These are phyloP conservation scores for Lasioglossum figueresi DNA, from an alignment of 2,888 invertebrate species.

Conservation along the genomic window DNA sequence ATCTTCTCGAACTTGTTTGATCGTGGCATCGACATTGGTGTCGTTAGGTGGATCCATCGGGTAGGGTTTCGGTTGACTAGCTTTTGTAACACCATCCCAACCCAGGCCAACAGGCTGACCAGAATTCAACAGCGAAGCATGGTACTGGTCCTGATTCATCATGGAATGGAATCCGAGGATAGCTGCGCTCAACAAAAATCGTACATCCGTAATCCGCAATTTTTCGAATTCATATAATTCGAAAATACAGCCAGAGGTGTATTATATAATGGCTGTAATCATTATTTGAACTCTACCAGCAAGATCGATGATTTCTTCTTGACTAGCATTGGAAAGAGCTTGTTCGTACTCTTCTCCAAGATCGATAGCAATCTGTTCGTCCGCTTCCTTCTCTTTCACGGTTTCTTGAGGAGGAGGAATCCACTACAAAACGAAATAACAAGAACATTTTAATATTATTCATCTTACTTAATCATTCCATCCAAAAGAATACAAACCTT, in stretches of 20 bases:
- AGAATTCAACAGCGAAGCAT: slow-evolving; percentile 97
- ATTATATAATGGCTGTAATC: not conserved
- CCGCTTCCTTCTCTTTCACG: slow-evolving; percentile 90
- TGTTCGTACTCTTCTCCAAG: slow-evolving; percentile 97
- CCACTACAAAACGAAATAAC: slow-evolving; percentile 87
- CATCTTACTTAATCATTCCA: too few species aligned
- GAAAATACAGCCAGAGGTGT: too few species aligned
- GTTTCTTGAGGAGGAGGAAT: slow-evolving; percentile 90
- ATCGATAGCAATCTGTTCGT: slow-evolving; percentile 96
- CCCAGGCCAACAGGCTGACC: slow-evolving; percentile 95
- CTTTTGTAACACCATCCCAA: slow-evolving; percentile 98
- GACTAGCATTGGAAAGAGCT: slow-evolving; percentile 94
- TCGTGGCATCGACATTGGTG: slow-evolving; percentile 97
- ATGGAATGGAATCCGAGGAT: slow-evolving; percentile 99
- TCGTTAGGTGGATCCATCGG: slow-evolving; percentile 98
- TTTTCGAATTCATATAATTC: not conserved
- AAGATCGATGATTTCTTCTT: slow-evolving; percentile 99
- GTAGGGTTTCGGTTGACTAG: slow-evolving; percentile 94
- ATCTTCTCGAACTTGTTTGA: slow-evolving; percentile 95
- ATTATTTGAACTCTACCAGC: slow-evolving; percentile 87
- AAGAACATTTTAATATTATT: not conserved
- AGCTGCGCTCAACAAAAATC: slow-evolving; percentile 86
- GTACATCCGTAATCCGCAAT: not conserved
- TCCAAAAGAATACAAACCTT: slow-evolving; percentile 86
- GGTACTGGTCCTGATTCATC: slow-evolving; percentile 99